Percentiles rank a stretch among this genome's conserved stretches.
Evolutionary conservation across 2,797 vertebrate species (phyloP).

Genomic region (Chiroxiphia lanceolata): DNA sequence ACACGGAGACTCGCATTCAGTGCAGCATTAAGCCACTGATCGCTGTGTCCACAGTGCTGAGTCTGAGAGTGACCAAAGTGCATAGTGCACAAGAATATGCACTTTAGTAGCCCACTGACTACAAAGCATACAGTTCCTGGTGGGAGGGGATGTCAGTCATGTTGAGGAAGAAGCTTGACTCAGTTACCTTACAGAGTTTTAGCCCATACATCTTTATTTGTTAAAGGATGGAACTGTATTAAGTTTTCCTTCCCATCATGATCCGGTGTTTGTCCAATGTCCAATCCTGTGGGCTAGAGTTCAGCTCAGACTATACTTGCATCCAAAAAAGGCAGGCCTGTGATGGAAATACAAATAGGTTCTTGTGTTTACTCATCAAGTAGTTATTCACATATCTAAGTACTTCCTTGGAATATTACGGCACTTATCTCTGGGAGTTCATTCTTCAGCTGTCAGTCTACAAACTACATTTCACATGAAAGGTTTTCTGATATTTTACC

Average conservation of each 20-base stretch:
- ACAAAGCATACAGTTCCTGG: not conserved
- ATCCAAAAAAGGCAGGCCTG: not conserved
- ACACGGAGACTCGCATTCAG: fast-evolving
- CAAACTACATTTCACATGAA: not conserved
- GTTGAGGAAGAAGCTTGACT: not conserved
- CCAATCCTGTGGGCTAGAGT: not conserved
- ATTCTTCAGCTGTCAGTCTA: not conserved
- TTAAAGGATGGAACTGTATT: not conserved
- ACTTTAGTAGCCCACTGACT: not conserved
- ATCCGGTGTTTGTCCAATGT: not conserved
- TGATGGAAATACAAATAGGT: not conserved
- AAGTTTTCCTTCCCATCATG: not conserved
- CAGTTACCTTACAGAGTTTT: not conserved
- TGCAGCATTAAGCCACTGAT: not conserved
- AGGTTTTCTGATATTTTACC: not conserved
- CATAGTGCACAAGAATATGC: not conserved
- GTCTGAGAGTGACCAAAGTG: not conserved
- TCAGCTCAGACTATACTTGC: not conserved
- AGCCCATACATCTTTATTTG: not conserved
- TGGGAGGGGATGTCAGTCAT: not conserved
- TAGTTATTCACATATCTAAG: not conserved
- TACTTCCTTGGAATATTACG: not conserved
- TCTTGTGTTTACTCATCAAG: not conserved
- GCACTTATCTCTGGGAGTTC: not conserved
- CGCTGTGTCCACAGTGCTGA: not conserved